phyloP scores from a whole-genome alignment of 2,113 vertebrate species.

The Ovis canadensis region DNA sequence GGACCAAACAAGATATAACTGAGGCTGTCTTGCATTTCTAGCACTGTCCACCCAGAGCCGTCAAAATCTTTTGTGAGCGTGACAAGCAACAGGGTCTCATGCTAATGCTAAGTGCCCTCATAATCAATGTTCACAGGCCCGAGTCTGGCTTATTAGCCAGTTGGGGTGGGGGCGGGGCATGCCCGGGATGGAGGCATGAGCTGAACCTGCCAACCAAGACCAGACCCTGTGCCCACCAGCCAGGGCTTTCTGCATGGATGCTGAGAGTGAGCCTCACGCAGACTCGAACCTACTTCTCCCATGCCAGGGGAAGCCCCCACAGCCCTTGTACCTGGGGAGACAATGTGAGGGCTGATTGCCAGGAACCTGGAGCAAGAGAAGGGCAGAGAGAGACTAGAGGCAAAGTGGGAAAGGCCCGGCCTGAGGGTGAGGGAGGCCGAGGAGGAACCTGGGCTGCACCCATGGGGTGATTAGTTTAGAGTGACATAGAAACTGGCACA shows the following conservation, averaged over 20 bases:
- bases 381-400: not conserved
- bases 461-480: not conserved
- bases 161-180: no score
- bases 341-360: not conserved
- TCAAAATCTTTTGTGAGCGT: not conserved
- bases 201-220: not conserved
- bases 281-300: not conserved
- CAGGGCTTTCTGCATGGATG: not conserved
- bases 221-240: not conserved
- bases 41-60: not conserved
- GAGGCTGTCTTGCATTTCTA: conserved; percentile 26
- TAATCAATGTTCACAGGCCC: not conserved
- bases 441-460: not conserved
- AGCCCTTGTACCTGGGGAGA: not conserved
- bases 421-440: not conserved
- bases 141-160: not conserved
- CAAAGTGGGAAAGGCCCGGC: not conserved
- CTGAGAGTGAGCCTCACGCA: accelerated
- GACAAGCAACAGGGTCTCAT: not conserved
- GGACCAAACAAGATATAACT: not conserved
- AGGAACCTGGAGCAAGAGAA: not conserved
- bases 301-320: not conserved
- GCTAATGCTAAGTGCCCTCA: not conserved
- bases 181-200: accelerated
- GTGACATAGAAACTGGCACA: not conserved